Conservation (phyloP, 1,140 invertebrate species). For the Lepeophtheirus salmonis region DNA sequence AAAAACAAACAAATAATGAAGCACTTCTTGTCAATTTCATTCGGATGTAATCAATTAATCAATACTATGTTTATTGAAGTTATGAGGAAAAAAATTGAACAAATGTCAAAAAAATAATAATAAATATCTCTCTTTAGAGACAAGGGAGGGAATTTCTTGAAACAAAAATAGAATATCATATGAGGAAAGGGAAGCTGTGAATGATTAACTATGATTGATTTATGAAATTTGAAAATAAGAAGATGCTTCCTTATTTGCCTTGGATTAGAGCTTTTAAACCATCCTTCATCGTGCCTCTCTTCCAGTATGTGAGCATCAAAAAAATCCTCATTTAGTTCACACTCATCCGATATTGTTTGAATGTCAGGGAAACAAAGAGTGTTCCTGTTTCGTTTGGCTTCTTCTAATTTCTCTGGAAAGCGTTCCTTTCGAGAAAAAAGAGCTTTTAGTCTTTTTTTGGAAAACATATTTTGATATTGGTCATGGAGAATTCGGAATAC, state of each 20-base stretch:
- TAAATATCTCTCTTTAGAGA: too few species aligned
- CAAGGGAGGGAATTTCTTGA: too few species aligned
- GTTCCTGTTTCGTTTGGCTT: neutral
- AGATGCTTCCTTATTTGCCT: neutral
- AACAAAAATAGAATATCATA: too few species aligned
- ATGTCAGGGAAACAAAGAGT: conserved; percentile 1
- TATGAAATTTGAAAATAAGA: neutral
- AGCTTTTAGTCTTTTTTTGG: neutral
- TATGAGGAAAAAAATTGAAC: too few species aligned
- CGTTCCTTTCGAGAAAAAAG: neutral
- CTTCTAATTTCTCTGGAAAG: conserved; percentile 12
- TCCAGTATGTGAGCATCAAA: conserved; percentile 7
- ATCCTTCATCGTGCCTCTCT: conserved; percentile 1
- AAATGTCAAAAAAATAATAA: too few species aligned
- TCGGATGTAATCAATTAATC: neutral
- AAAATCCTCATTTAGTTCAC: neutral
- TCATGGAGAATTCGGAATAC: too few species aligned
- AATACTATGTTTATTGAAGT: neutral
- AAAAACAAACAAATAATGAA: neutral
- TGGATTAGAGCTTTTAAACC: neutral
- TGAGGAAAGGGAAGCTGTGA: too few species aligned
- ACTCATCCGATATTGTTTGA: neutral
- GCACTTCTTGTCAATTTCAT: neutral
- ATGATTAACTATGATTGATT: too few species aligned
- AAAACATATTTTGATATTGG: neutral